These are phyloP conservation scores for Dinoponera quadriceps DNA, from an alignment of 1,140 invertebrate genomes.

Conservation along the genomic window DNA sequence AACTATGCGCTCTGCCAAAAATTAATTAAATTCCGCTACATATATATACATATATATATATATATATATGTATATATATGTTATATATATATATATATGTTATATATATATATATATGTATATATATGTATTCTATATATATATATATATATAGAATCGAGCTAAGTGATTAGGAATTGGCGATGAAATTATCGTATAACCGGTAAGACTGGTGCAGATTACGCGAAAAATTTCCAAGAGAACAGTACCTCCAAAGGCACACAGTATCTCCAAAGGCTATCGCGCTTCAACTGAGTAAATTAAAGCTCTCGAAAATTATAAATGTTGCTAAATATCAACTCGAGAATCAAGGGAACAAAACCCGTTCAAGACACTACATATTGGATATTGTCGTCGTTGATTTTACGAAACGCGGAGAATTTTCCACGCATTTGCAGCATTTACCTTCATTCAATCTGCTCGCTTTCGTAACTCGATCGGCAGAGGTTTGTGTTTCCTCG, in stretches of 20 bases:
- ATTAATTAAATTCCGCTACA: too few relatives aligned
- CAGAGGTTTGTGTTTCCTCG: background rate
- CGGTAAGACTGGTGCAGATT: constrained; percentile 26
- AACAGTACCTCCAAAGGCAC: too few relatives aligned
- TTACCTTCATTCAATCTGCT: background rate
- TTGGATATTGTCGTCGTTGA: background rate
- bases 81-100: too few relatives aligned
- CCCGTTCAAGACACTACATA: background rate
- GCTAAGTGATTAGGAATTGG: constrained; percentile 4
- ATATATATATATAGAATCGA: too few relatives aligned
- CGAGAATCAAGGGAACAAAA: background rate
- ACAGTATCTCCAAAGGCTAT: background rate
- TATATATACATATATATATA: too few relatives aligned
- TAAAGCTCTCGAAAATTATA: constrained; percentile 25
- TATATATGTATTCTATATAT: too few relatives aligned
- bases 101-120: too few relatives aligned
- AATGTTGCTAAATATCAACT: background rate
- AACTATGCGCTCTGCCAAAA: too few relatives aligned
- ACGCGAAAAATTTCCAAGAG: constrained; percentile 24
- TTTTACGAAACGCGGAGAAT: background rate
- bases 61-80: too few relatives aligned
- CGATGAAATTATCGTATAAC: background rate
- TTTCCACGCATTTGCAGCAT: background rate
- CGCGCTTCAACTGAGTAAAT: constrained; percentile 35
- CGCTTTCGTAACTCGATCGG: background rate